Conservation (phyloP, 2,888 invertebrate genomes). For the Epinotia nisella region DNA sequence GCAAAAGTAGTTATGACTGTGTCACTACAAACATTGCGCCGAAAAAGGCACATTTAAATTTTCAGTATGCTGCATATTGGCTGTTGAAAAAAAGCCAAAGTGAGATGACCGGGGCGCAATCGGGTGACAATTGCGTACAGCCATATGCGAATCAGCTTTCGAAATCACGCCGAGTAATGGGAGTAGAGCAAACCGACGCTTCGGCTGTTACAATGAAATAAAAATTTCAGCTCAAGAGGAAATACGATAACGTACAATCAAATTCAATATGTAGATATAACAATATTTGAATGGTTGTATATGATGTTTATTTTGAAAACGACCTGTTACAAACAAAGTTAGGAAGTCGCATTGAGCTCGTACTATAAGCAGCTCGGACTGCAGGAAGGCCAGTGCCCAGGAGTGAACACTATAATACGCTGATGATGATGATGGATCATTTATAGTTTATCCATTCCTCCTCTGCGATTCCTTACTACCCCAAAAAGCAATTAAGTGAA, state of each 20-base stretch:
- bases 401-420: no score
- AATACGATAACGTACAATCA: not conserved
- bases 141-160: slow-evolving; percentile 51
- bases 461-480: not conserved
- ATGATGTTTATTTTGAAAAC: not conserved
- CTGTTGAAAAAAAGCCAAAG: slow-evolving; percentile 33
- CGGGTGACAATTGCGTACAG: slow-evolving; percentile 55
- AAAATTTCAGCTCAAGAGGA: slow-evolving; percentile 16
- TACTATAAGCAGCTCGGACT: not conserved
- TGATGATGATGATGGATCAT: not conserved
- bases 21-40: slow-evolving; percentile 13
- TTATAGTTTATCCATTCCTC: no score
- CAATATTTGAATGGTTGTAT: not conserved
- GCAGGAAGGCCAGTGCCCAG: not conserved
- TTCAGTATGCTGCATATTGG: slow-evolving; percentile 33
- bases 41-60: slow-evolving; percentile 36
- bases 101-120: slow-evolving; percentile 51
- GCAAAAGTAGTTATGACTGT: slow-evolving; percentile 13
- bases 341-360: not conserved
- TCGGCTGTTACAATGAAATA: slow-evolving; percentile 20
- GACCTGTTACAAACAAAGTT: not conserved
- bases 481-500: not conserved
- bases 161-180: slow-evolving; percentile 44
- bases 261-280: not conserved
- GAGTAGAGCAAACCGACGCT: slow-evolving; percentile 12